These are phyloP conservation scores for Bufo gargarizans DNA, from an alignment of 2,113 vertebrate genomes.

Conservation along the genomic window DNA sequence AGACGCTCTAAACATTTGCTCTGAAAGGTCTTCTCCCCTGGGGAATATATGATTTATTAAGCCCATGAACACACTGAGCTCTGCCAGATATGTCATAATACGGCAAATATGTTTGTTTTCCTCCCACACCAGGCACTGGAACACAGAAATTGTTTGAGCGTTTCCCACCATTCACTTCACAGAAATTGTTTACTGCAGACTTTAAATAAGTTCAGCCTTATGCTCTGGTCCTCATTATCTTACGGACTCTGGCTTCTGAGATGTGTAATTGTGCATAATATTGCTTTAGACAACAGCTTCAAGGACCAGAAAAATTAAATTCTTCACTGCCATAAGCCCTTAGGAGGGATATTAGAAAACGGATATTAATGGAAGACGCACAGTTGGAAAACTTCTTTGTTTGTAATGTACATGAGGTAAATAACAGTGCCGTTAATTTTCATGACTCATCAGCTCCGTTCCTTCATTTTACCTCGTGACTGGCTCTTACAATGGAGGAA, in stretches of 20 bases:
- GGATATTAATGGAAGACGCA: too few species aligned
- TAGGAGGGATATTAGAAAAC: not conserved
- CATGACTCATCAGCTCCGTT: too few species aligned
- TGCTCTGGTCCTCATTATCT: constrained; percentile 7
- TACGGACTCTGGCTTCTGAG: not conserved
- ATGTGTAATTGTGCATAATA: constrained; percentile 9
- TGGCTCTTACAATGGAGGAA: too few species aligned
- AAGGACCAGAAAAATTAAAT: not conserved
- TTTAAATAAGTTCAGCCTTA: not conserved
- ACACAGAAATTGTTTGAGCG: not conserved
- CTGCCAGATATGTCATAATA: constrained; percentile 39
- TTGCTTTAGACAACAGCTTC: not conserved
- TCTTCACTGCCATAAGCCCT: not conserved
- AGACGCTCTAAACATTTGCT: constrained; percentile 13
- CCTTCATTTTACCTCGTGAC: too few species aligned
- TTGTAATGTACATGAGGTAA: too few species aligned
- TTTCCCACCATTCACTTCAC: constrained; percentile 3
- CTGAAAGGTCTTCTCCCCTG: constrained; percentile 32
- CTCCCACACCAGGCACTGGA: constrained; percentile 25
- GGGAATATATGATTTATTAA: constrained; percentile 32
- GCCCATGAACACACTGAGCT: constrained; percentile 4
- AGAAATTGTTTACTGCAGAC: not conserved
- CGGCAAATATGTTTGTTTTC: constrained; percentile 31
- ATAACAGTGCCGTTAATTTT: too few species aligned
- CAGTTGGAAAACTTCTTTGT: too few species aligned